These are phyloP conservation scores for Antheraea mylitta DNA, from an alignment of 1,140 invertebrate genomes.

Conservation along the genomic window DNA sequence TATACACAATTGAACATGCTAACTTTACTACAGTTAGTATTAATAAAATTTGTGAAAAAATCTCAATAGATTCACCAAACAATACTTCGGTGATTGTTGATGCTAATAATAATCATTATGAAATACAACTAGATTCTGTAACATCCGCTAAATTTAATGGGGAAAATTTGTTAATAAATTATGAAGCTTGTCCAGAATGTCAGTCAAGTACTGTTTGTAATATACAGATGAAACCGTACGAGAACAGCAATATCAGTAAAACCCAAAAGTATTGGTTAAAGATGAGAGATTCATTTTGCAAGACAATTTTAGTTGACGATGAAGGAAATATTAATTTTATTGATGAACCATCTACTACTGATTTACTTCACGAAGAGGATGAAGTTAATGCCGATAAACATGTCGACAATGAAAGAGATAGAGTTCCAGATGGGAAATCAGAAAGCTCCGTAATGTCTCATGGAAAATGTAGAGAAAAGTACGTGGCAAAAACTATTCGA, in stretches of 20 bases:
- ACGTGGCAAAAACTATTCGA: slow-evolving; percentile 44
- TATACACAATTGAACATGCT: slow-evolving; percentile 74
- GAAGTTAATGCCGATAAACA: slow-evolving; percentile 4
- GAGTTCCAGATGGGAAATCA: slow-evolving; percentile 23
- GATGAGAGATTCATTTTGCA: slow-evolving; percentile 61
- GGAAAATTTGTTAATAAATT: slow-evolving; percentile 44
- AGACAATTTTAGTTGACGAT: slow-evolving; percentile 50
- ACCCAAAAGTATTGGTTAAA: slow-evolving; percentile 47
- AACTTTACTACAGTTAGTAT: slow-evolving; percentile 77
- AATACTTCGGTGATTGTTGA: slow-evolving; percentile 45
- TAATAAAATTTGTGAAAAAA: slow-evolving; percentile 56
- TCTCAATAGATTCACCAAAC: slow-evolving; percentile 58
- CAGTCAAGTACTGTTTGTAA: slow-evolving; percentile 45
- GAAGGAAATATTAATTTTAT: slow-evolving; percentile 52
- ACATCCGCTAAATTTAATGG: slow-evolving; percentile 55
- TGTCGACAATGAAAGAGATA: slow-evolving; percentile 15
- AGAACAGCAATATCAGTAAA: slow-evolving; percentile 35
- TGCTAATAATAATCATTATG: slow-evolving; percentile 43
- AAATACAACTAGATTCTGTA: slow-evolving; percentile 43
- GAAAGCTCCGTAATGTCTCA: slow-evolving; percentile 31
- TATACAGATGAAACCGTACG: slow-evolving; percentile 46
- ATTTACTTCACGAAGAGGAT: slow-evolving; percentile 16
- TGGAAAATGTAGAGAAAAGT: slow-evolving; percentile 50
- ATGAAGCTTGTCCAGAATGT: slow-evolving; percentile 48
- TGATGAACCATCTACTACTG: slow-evolving; percentile 29